Evolutionary conservation across 2,113 vertebrate species (phyloP).

Genomic region (Otolemur garnettii): DNA sequence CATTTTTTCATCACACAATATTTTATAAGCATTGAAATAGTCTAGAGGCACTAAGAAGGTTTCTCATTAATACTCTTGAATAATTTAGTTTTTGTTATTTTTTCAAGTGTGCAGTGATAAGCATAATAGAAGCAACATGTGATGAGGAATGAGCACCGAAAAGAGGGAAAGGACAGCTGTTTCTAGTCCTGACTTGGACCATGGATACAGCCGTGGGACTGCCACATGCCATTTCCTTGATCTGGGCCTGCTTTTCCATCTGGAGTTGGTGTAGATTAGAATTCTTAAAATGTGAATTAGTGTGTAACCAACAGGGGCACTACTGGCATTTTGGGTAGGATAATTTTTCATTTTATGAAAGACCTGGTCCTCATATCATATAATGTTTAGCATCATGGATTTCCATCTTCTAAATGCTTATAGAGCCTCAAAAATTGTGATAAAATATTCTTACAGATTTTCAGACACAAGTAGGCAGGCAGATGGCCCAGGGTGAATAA

Average conservation of each 20-base stretch:
- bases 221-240: not conserved
- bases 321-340: not conserved
- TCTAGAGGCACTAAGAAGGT: not conserved
- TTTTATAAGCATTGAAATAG: not conserved
- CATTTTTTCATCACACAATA: not conserved
- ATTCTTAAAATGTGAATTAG: not conserved
- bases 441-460: not conserved
- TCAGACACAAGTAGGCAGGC: not conserved
- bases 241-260: not conserved
- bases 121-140: not conserved
- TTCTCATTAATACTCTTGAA: not conserved
- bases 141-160: not conserved
- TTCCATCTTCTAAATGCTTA: not conserved
- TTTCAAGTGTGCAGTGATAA: not conserved
- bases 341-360: slow-evolving; percentile 1
- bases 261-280: not conserved
- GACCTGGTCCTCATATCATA: not conserved
- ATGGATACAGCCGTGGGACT: no score
- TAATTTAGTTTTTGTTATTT: not conserved
- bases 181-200: not conserved
- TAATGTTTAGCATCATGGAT: not conserved
- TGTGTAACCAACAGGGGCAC: not conserved
- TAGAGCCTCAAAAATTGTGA: not conserved
- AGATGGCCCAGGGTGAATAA: not conserved
- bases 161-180: not conserved